These are phyloP conservation scores for Globodera rostochiensis DNA, from an alignment of 1,140 invertebrate genomes.

Conservation along the genomic window DNA sequence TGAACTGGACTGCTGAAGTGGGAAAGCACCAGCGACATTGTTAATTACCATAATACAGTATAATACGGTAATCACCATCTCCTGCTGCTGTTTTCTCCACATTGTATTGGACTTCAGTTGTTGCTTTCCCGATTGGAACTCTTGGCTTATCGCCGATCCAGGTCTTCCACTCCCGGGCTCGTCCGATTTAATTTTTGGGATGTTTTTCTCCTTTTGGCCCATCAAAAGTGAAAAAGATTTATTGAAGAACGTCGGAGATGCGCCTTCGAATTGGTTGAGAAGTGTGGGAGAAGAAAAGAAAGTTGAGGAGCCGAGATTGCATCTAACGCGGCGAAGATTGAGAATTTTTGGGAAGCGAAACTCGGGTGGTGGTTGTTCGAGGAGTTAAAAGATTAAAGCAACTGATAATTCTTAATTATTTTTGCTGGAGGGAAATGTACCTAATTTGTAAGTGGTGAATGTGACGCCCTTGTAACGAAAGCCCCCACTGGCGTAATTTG, in stretches of 20 bases:
- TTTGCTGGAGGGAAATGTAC: too few relatives aligned
- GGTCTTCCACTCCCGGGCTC: slow-evolving; percentile 7
- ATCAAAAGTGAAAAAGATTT: not conserved
- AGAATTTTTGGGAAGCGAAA: too few relatives aligned
- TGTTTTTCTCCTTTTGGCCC: not conserved
- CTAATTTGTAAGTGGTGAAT: too few relatives aligned
- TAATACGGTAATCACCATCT: slow-evolving; percentile 18
- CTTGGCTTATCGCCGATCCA: slow-evolving; percentile 41
- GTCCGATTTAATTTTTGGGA: slow-evolving; percentile 6
- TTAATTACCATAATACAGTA: not conserved
- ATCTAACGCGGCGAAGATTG: too few relatives aligned
- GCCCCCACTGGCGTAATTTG: too few relatives aligned
- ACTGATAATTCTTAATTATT: too few relatives aligned
- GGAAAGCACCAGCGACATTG: not conserved
- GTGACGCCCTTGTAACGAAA: too few relatives aligned
- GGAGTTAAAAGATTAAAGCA: too few relatives aligned
- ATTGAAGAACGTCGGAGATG: not conserved
- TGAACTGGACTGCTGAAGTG: slow-evolving; percentile 5
- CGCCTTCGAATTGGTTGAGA: not conserved
- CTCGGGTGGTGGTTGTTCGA: too few relatives aligned
- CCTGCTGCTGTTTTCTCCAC: slow-evolving; percentile 37
- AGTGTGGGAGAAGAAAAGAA: not conserved
- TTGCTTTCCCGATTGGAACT: slow-evolving; percentile 38
- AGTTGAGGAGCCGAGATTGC: not conserved
- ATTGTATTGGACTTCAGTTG: slow-evolving; percentile 39